These are phyloP conservation scores for Peromyscus melanophrys DNA, from an alignment of 2,797 vertebrate genomes.

Conservation along the genomic window DNA sequence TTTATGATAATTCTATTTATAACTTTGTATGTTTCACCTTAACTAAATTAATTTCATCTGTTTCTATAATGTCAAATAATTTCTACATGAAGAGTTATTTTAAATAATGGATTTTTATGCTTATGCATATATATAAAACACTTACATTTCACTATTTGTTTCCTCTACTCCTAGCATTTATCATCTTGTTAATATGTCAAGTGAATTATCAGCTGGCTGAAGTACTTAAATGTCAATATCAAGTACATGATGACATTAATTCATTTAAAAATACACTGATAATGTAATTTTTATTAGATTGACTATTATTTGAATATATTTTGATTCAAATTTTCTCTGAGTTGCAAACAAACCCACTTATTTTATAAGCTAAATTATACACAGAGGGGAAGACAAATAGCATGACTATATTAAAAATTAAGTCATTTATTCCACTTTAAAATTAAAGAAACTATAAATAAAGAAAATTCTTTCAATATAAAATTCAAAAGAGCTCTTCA, in stretches of 20 bases:
- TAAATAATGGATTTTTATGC: not conserved
- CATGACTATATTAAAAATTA: conserved; percentile 1
- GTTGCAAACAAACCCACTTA: conserved; percentile 52
- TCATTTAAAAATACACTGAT: conserved; percentile 39
- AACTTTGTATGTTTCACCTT: not conserved
- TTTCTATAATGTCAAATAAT: not conserved
- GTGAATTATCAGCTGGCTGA: conserved; percentile 65
- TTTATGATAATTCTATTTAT: not conserved
- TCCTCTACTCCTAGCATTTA: conserved; percentile 35
- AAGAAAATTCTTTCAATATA: not conserved
- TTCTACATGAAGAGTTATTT: not conserved
- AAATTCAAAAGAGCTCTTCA: not conserved
- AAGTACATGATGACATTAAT: conserved; percentile 53
- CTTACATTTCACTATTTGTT: conserved; percentile 32
- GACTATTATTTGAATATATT: not conserved
- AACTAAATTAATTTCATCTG: not conserved
- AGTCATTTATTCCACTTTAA: not conserved
- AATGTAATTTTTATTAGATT: conserved; percentile 58
- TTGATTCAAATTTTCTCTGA: conserved; percentile 71
- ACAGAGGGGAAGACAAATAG: conserved; percentile 57
- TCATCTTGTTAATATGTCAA: conserved; percentile 45
- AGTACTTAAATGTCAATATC: conserved; percentile 79
- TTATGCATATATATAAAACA: not conserved
- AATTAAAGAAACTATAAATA: conserved; percentile 40
- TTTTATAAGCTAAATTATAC: conserved; percentile 66